These are phyloP conservation scores for Epicampocera succincta DNA, from an alignment of 2,888 invertebrate species.

Conservation along the genomic window DNA sequence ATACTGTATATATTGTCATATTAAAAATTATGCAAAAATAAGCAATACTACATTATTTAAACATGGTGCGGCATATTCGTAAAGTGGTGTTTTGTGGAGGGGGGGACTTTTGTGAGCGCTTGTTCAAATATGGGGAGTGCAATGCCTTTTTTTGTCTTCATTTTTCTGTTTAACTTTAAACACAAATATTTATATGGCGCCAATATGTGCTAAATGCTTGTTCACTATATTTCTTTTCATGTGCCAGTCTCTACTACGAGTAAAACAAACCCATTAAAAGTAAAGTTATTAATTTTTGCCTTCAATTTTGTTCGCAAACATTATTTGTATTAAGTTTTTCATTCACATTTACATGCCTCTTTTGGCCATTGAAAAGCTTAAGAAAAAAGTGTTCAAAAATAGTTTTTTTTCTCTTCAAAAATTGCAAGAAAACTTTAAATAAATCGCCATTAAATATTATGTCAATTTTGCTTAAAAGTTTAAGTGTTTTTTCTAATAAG, in stretches of 20 bases:
- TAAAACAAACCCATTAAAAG: constrained; percentile 2
- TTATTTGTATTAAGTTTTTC: constrained; percentile 21
- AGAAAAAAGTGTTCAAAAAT: neutral
- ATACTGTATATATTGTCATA: constrained; percentile 45
- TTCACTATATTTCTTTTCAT: constrained; percentile 35
- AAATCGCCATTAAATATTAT: constrained; percentile 36
- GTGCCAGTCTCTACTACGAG: neutral
- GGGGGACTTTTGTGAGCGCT: neutral
- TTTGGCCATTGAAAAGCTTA: constrained; percentile 5
- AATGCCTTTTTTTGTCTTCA: constrained; percentile 2
- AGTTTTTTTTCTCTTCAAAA: constrained; percentile 24
- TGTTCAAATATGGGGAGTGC: constrained; percentile 33
- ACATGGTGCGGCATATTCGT: no score
- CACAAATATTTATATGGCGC: constrained; percentile 46
- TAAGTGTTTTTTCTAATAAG: constrained; percentile 45
- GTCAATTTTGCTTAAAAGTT: constrained; percentile 39
- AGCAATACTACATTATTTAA: constrained; percentile 11
- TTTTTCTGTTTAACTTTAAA: constrained; percentile 13
- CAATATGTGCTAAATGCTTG: constrained; percentile 48
- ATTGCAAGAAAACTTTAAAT: constrained; percentile 23
- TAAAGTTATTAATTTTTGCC: constrained; percentile 18
- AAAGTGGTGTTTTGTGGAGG: no score
- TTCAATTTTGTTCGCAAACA: neutral
- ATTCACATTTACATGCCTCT: constrained; percentile 14
- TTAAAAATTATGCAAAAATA: constrained; percentile 49